Base-by-base conservation (phyloP, 2,888 invertebrate species). In the Aphelenchoides bicaudatus region DNA sequence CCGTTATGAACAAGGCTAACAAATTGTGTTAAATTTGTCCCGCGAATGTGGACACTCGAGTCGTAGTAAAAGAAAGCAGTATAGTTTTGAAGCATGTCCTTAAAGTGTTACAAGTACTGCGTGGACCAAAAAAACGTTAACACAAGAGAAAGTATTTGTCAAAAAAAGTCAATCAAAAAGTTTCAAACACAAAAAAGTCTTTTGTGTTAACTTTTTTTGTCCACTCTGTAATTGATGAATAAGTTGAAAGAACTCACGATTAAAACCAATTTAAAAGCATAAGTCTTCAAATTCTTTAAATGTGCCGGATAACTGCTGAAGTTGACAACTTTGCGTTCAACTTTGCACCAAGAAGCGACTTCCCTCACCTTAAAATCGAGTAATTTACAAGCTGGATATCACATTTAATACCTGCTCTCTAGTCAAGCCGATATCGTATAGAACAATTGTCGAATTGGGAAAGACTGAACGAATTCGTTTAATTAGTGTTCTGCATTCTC, bases 11-110 rank as follows among this genome's bases (percentile, higher is more conserved):
- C 52, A 10, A 39, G n/a, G 16, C 37, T 21, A 1, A 51, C 16
- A 1, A 51, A 3, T 2, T 51, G 10, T 21, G 37, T 8, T 25
- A 34, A 29, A 8, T 16, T 19, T 6, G 19, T 6, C 1, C n/a
- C 19, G 3, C 39, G 31, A 39, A 52, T 21, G n/a, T 23, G 1
- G 21, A 51, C 52, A 30, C 34, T 48, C 38, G 52, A 38, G 30
- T 51, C 52, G 19, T 19, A 3, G 30, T 51, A 51, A 37, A 51
- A 51, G 49, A 51, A 51, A 16, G 52, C 52, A 10, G 2, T 37
- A 23, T 34, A 39, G 37, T 1, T 16, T 30, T 51, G 21, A 2
- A 51, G 38, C 10, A 39, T 39, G 2, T 51, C 52, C 52, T 51
- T 21, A 1, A 21, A 51, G 1, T n/a, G n/a, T n/a, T n/a, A n/a